A percentile compares a stretch with the other conserved stretches of the same genome.
These are phyloP conservation scores for Ochotona curzoniae DNA, from an alignment of 2,113 vertebrate genomes.

Conservation along the genomic window DNA sequence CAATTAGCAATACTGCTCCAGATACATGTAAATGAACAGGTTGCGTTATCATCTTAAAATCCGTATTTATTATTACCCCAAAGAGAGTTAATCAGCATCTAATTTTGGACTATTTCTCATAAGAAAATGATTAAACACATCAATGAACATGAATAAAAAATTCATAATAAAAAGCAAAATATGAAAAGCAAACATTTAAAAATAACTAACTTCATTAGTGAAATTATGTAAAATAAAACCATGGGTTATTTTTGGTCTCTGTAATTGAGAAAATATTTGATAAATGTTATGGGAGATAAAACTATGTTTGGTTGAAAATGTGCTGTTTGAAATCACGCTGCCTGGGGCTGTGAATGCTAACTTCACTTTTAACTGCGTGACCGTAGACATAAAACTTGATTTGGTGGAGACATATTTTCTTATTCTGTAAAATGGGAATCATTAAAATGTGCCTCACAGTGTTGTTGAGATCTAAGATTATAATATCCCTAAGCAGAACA, in stretches of 20 bases:
- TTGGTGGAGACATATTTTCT: not conserved
- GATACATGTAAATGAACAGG: conserved; percentile 59
- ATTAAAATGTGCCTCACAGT: not conserved
- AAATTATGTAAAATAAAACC: conserved; percentile 26
- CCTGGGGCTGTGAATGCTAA: not conserved
- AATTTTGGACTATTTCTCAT: conserved; percentile 39
- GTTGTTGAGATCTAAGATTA: not conserved
- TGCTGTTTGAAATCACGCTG: not conserved
- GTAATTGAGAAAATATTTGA: not conserved
- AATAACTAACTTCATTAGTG: not conserved
- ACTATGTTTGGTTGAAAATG: not conserved
- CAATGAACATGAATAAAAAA: not conserved
- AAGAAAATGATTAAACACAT: not conserved
- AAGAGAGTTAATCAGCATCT: conserved; percentile 34
- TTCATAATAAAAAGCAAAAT: not conserved
- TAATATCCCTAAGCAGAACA: not conserved
- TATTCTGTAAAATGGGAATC: not conserved
- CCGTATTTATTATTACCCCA: conserved; percentile 35
- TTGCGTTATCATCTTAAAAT: conserved; percentile 39
- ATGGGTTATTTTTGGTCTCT: not conserved
- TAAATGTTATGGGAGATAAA: not conserved
- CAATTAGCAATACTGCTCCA: conserved; percentile 55
- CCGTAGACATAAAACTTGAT: not conserved
- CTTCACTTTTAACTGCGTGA: not conserved
- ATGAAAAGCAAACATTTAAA: not conserved